Conservation (phyloP, 64 coral and sea anemone species). For the Platygyra sinensis region DNA sequence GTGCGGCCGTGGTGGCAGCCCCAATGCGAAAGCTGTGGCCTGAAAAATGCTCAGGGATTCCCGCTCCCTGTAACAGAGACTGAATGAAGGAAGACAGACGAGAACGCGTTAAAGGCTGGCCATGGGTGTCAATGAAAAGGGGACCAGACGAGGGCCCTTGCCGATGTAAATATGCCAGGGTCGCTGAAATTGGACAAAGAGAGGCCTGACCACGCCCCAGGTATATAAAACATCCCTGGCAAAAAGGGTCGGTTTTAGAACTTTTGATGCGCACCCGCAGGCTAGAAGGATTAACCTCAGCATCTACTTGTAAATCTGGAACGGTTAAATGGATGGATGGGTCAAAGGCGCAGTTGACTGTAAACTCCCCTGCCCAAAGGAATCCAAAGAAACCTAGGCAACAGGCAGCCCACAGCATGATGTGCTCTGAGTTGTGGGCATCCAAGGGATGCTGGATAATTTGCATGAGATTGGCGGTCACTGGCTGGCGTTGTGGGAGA, state of each 20-base stretch:
- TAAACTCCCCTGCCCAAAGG: too few species aligned
- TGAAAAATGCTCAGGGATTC: not conserved
- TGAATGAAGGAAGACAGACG: not conserved
- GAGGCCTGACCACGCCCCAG: not conserved
- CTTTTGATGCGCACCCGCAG: not conserved
- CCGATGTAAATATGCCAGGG: not conserved
- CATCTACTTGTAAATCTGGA: not conserved
- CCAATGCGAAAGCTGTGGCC: constrained; percentile 10
- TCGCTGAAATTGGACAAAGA: not conserved
- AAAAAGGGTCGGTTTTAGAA: not conserved
- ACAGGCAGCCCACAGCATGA: too few species aligned
- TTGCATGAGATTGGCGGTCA: too few species aligned
- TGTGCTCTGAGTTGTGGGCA: too few species aligned
- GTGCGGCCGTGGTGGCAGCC: not conserved
- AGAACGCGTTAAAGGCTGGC: not conserved
- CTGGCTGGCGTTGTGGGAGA: too few species aligned
- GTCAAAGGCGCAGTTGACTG: too few species aligned
- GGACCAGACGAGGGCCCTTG: not conserved
- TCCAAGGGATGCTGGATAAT: too few species aligned
- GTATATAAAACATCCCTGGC: not conserved
- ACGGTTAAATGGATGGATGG: too few species aligned
- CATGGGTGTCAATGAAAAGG: not conserved
- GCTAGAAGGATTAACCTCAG: not conserved
- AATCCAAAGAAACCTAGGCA: too few species aligned
- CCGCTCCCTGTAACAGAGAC: not conserved